Evolutionary conservation across 2,888 invertebrate genomes (phyloP).

Genomic region (Taphrorychus bicolor): DNA sequence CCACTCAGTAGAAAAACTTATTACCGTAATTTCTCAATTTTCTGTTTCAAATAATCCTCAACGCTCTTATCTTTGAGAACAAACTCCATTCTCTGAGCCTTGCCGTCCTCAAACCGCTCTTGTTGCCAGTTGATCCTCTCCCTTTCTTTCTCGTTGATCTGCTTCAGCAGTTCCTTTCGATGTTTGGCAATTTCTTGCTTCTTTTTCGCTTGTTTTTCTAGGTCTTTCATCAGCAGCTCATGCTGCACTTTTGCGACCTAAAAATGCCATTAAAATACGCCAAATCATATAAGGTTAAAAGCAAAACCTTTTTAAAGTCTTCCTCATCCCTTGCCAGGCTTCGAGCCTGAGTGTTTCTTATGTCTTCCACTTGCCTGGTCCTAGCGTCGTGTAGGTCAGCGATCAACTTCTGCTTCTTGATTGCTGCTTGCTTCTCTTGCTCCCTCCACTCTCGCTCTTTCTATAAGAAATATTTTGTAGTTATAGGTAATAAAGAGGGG

Average conservation of each 20-base stretch:
- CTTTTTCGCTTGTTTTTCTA: conserved; percentile 58
- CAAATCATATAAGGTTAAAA: too few relatives aligned
- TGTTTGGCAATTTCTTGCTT: conserved; percentile 63
- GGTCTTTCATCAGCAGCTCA: conserved; percentile 53
- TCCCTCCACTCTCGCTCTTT: conserved; percentile 75
- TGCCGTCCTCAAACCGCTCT: conserved; percentile 72
- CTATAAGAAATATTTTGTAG: conserved; percentile 47
- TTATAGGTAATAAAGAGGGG: not conserved
- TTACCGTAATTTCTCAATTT: conserved; percentile 67
- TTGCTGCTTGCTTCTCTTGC: conserved; percentile 68
- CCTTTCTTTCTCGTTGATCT: conserved; percentile 74
- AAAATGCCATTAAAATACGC: conserved; percentile 19
- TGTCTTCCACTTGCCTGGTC: conserved; percentile 61
- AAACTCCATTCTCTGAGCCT: conserved; percentile 67
- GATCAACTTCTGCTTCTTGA: conserved; percentile 64
- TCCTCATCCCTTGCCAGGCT: conserved; percentile 69
- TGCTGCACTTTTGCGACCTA: conserved; percentile 64
- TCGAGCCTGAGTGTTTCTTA: conserved; percentile 69
- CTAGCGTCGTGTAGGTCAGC: conserved; percentile 60
- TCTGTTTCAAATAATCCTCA: conserved; percentile 62
- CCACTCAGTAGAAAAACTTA: conserved; percentile 17
- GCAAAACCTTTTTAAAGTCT: conserved; percentile 54
- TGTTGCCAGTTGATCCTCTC: conserved; percentile 68
- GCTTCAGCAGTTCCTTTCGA: conserved; percentile 70
- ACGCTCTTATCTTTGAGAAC: conserved; percentile 64